Conservation (phyloP, 2,113 vertebrate species). For the Oncorhynchus tshawytscha region DNA sequence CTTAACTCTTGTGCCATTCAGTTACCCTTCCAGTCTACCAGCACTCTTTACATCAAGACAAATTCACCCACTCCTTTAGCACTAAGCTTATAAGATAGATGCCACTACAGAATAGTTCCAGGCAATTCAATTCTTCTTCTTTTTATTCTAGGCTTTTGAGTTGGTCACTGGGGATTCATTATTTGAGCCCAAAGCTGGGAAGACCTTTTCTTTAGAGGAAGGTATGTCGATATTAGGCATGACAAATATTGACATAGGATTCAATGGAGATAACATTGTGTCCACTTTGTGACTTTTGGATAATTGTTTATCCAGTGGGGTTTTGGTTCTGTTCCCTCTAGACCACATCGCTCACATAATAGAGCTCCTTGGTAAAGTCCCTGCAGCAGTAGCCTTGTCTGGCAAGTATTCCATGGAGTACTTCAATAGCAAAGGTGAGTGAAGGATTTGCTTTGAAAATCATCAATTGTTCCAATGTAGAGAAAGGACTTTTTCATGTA, state of each 20-base stretch:
- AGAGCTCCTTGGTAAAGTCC: conserved; percentile 82
- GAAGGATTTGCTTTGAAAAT: background rate
- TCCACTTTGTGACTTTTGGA: background rate
- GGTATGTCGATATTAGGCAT: conserved; percentile 62
- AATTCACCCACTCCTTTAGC: background rate
- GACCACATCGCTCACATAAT: conserved; percentile 83
- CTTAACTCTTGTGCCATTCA: background rate
- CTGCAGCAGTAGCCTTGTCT: conserved; percentile 70
- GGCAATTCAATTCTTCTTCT: background rate
- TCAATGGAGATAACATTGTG: conserved; percentile 31
- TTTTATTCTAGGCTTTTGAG: conserved; percentile 79
- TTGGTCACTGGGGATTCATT: conserved; percentile 78
- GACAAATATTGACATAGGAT: conserved; percentile 2
- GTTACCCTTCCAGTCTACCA: background rate
- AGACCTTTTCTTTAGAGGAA: conserved; percentile 79
- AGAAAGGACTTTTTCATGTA: background rate
- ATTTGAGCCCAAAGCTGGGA: conserved; percentile 80
- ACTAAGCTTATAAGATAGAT: background rate
- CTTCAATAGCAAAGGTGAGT: conserved; percentile 79
- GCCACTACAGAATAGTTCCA: background rate
- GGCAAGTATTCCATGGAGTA: conserved; percentile 79
- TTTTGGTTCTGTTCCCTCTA: conserved; percentile 46
- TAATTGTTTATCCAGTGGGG: background rate
- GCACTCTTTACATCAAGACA: background rate
- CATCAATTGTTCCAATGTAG: background rate